Evolutionary conservation across 2,888 invertebrate genomes (phyloP).

Genomic region (Drosophila putrida): DNA sequence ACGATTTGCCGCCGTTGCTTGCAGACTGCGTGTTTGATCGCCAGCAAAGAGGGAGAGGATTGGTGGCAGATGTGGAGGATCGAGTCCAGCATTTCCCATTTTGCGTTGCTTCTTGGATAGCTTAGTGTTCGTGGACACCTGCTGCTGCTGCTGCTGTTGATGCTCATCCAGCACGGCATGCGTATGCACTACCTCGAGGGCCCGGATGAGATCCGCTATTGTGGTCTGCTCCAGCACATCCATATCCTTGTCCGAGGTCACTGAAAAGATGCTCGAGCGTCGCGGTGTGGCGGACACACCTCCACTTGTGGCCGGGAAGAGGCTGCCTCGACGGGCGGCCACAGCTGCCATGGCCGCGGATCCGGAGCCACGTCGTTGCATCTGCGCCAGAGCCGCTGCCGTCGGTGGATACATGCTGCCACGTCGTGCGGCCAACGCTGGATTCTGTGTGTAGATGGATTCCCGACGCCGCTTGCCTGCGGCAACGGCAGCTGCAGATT

Average conservation of each 20-base stretch:
- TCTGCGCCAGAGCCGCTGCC: constrained; percentile 55
- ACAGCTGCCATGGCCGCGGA: constrained; percentile 62
- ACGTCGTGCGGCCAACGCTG: constrained; percentile 73
- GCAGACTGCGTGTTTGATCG: constrained; percentile 70
- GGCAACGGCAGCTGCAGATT: constrained; percentile 38
- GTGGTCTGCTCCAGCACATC: constrained; percentile 92
- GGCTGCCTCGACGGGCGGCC: constrained; percentile 79
- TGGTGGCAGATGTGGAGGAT: constrained; percentile 86
- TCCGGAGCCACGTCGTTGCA: constrained; percentile 79
- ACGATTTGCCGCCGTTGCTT: constrained; percentile 79
- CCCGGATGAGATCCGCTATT: constrained; percentile 92
- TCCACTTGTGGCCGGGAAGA: constrained; percentile 66
- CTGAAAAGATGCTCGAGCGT: constrained; percentile 83
- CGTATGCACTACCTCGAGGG: constrained; percentile 90
- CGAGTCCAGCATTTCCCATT: constrained; percentile 86
- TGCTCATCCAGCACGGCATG: constrained; percentile 84
- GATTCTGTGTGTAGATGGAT: constrained; percentile 83
- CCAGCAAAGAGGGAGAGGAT: constrained; percentile 86
- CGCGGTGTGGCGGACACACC: constrained; percentile 51
- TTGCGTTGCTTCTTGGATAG: constrained; percentile 85
- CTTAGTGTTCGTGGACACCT: constrained; percentile 51
- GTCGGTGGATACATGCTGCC: constrained; percentile 81
- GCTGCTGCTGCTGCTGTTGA: constrained; percentile 57
- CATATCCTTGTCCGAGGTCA: constrained; percentile 82
- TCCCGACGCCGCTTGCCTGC: constrained; percentile 76